These are phyloP conservation scores for Sphaerodactylus townsendi DNA, from an alignment of 2,113 vertebrate genomes.

Conservation along the genomic window DNA sequence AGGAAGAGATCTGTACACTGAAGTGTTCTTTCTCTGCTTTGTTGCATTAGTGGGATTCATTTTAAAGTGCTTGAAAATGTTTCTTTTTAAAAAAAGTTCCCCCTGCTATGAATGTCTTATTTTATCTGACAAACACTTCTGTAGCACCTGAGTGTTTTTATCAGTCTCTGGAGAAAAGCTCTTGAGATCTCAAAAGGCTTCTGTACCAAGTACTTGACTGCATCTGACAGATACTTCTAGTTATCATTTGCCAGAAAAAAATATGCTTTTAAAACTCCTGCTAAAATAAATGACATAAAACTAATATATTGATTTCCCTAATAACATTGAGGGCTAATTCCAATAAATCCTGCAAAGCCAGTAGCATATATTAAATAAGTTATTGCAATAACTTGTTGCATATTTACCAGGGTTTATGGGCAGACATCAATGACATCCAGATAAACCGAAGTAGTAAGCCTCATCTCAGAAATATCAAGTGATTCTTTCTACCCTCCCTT, in stretches of 20 bases:
- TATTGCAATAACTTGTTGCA: too few relatives aligned
- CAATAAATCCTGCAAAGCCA: background rate
- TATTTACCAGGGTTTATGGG: too few relatives aligned
- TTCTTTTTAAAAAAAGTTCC: background rate
- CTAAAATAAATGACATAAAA: background rate
- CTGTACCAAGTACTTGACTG: background rate
- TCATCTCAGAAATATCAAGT: too few relatives aligned
- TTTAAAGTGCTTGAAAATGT: background rate
- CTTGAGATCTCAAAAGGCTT: slow-evolving; percentile 9
- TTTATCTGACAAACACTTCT: slow-evolving; percentile 26
- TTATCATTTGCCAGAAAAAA: background rate
- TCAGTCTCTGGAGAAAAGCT: slow-evolving; percentile 12
- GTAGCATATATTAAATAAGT: too few relatives aligned
- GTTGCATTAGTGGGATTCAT: background rate
- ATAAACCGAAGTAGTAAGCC: too few relatives aligned
- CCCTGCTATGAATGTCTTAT: slow-evolving; percentile 2
- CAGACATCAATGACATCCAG: too few relatives aligned
- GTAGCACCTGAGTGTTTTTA: background rate
- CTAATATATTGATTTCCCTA: background rate
- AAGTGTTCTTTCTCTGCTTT: background rate
- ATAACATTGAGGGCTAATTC: background rate
- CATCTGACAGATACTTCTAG: slow-evolving; percentile 2
- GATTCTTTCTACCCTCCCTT: too few relatives aligned
- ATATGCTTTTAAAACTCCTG: background rate
- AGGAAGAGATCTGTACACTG: background rate